A percentile compares a stretch with the other conserved stretches of the same genome.
Conservation (phyloP, 2,113 vertebrate genomes). For the Pluvianellus socialis region DNA sequence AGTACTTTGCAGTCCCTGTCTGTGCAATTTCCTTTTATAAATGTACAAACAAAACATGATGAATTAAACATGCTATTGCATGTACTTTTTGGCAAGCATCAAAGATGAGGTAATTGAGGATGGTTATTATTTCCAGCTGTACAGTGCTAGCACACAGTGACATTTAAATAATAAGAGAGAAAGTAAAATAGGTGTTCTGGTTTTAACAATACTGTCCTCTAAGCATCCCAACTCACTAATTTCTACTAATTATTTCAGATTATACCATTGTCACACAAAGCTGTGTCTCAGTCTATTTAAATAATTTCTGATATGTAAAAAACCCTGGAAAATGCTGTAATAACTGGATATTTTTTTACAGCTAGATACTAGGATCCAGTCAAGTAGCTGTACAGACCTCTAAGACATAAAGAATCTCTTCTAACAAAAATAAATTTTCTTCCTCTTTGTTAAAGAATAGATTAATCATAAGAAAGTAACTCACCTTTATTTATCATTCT, state of each 20-base stretch:
- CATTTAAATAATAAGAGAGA: conserved; percentile 55
- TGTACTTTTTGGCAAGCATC: conserved; percentile 69
- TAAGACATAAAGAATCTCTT: not conserved
- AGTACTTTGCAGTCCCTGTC: conserved; percentile 42
- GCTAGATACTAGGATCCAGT: not conserved
- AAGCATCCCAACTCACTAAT: conserved; percentile 32
- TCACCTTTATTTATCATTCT: not conserved
- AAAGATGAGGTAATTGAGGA: conserved; percentile 71
- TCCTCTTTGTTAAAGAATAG: not conserved
- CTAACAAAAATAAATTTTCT: not conserved
- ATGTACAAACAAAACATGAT: conserved; percentile 71
- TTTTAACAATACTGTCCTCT: conserved; percentile 46
- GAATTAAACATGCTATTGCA: conserved; percentile 71
- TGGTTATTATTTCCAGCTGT: conserved; percentile 69
- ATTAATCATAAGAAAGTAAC: not conserved
- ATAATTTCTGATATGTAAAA: not conserved
- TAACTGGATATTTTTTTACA: not conserved
- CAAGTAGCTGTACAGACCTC: not conserved
- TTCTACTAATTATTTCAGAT: conserved; percentile 22
- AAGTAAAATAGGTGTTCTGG: conserved; percentile 42
- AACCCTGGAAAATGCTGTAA: not conserved
- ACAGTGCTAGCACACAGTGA: conserved; percentile 7
- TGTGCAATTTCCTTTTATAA: conserved; percentile 71
- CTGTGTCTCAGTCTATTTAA: not conserved
- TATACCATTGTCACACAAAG: not conserved